Base-by-base conservation (phyloP, 1,140 invertebrate species). In the Drosophila sulfurigaster region DNA sequence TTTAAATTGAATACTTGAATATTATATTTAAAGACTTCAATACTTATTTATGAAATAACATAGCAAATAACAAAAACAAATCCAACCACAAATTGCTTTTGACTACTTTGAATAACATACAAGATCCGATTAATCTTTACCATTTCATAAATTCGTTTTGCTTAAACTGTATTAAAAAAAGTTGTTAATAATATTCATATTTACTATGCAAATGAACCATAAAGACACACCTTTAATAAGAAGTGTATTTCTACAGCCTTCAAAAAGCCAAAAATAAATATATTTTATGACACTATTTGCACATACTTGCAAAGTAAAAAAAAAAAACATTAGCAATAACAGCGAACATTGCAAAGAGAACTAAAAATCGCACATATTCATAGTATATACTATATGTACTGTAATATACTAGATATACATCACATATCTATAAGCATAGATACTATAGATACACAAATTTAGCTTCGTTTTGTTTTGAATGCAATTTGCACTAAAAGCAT, bases 271-370 rank as follows among this genome's bases (percentile, higher is more conserved):
- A 52, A 10, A 52, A 52, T 11, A 13, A 13, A 8, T 52, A 32
- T 30, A 20, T 32, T 52, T 32, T 30, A 52, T 52, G 51, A 32
- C 28, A 32, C 51, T 30, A 28, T 32, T 52, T 52, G 13, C 51
- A 52, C 48, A 10, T 51, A 51, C 20, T 28, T n/a, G 48, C 15
- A 3, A 28, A 38, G 2, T 8, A 38, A 8, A 5, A 43, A 48
- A 48, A 45, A 45, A 2, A 45, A 45, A 45, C 15, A 13, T 43
- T 43, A 13, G n/a, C 11, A 43, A 43, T 43, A 13, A 3, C 46
- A 16, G 16, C n/a, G 8, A 6, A 8, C 46, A 16, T n/a, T n/a
- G 41, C n/a, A 13, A 5, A 13, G 11, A 43, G n/a, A 43, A 43
- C 11, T 43, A 13, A 1, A 43, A 13, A 43, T 43, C 46, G 16